These are phyloP conservation scores for Phataginus tetradactyla DNA, from an alignment of 2,797 vertebrate species.

Conservation along the genomic window DNA sequence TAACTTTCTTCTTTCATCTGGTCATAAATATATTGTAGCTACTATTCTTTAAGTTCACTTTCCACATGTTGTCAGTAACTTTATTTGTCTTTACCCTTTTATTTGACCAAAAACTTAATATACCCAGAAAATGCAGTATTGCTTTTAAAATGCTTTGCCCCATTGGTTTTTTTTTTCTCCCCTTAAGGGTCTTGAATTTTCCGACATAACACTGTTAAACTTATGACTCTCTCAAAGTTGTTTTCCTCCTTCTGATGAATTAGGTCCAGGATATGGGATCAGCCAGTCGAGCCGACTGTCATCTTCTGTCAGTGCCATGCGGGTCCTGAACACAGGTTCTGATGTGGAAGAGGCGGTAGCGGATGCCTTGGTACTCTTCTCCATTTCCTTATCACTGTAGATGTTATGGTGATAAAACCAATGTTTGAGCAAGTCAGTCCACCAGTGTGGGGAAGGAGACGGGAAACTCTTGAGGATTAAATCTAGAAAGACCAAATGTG, in stretches of 20 bases:
- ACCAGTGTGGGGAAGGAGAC: neutral
- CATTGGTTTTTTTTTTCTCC: conserved; percentile 76
- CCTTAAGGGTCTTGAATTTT: conserved; percentile 23
- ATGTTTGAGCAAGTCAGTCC: neutral
- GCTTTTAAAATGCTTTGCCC: conserved; percentile 83
- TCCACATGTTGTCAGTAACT: conserved; percentile 37
- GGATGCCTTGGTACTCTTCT: conserved; percentile 93
- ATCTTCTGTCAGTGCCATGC: conserved; percentile 97
- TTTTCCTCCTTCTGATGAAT: conserved; percentile 68
- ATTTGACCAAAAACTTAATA: conserved; percentile 55
- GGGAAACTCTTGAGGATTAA: neutral
- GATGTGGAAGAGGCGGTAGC: conserved; percentile 98
- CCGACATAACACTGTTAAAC: neutral
- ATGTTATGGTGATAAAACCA: neutral
- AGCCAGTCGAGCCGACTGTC: conserved; percentile 96
- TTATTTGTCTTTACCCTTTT: conserved; percentile 55
- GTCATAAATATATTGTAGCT: neutral
- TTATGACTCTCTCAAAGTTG: conserved; percentile 21
- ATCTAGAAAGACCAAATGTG: neutral
- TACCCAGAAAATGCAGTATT: conserved; percentile 63
- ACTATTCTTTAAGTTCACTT: conserved; percentile 61
- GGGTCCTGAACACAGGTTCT: conserved; percentile 97
- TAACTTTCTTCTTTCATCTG: conserved; percentile 22
- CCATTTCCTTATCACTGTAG: neutral
- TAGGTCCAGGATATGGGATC: conserved; percentile 93